Evolutionary conservation across 1,140 invertebrate species (phyloP), one percentile per base, ranked within the genome.

Genomic region (Sinonovacula constricta): DNA sequence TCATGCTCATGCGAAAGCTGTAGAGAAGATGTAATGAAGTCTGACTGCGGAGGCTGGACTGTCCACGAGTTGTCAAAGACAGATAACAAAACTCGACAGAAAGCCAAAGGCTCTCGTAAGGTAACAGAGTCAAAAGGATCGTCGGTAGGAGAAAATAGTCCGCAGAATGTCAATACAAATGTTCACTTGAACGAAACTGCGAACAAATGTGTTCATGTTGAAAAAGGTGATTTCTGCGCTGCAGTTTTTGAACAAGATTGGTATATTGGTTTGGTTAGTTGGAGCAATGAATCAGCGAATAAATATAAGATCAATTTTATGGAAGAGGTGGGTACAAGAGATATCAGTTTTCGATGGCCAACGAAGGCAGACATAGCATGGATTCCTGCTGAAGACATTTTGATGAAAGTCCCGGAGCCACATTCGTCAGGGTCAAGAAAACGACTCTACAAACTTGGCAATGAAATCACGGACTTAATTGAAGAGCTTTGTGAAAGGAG

Each of bases 261-360:
- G 49, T 67, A 67, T 67, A 53, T 67, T 67, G 65, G 65, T n/a
- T 2, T 51, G 1, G 28, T 67, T 67, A 67, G 3, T 49, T 36
- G 51, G 12, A 67, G 3, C 60, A 65, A 65, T 65, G 60, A 65
- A 65, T 65, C 34, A 10, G 24, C 2, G 7, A 30, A 5, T 53
- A 5, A 24, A 65, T 65, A 18, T 65, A 28, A 53, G 45, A 67
- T 67, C 12, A 67, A 67, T n/a, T 67, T 49, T 31, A 67, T 67
- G 39, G 22, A 67, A 31, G 39, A 67, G 24, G 65, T 31, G 5
- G 65, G 65, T 2, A 51, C 2, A 67, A 49, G 26, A 26, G 59
- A 60, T 7, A 60, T 30, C 59, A 60, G 59, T 60, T 49, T 49
- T 12, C n/a, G 30, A 3, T 51, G 39, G 45, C 65, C 65, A 49